Conservation (phyloP, 2,113 vertebrate species). For the Clarias gariepinus region DNA sequence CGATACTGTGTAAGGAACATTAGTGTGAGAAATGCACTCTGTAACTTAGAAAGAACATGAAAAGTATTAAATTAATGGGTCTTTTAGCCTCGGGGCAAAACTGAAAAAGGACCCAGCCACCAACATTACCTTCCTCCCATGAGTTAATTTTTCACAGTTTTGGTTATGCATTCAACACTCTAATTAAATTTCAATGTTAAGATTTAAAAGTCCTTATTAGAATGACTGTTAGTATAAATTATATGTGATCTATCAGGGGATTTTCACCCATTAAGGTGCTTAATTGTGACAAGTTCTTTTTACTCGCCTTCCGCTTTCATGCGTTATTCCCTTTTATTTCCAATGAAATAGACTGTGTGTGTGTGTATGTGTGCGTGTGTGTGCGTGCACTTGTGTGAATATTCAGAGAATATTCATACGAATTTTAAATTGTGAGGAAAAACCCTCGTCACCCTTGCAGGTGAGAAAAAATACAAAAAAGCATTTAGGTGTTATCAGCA, state of each 20-base stretch:
- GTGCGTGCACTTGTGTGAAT: slow-evolving; percentile 44
- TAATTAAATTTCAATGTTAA: slow-evolving; percentile 83
- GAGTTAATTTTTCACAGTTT: slow-evolving; percentile 80
- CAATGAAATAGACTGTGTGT: slow-evolving; percentile 60
- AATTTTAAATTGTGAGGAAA: neutral
- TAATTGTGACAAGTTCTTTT: slow-evolving; percentile 75
- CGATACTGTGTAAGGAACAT: slow-evolving; percentile 73
- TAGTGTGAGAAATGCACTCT: slow-evolving; percentile 70
- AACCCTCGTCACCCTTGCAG: slow-evolving; percentile 50
- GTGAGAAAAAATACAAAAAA: slow-evolving; percentile 21
- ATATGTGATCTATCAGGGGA: slow-evolving; percentile 73
- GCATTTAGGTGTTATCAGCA: neutral
- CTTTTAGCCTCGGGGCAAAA: slow-evolving; percentile 77
- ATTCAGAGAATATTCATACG: slow-evolving; percentile 43
- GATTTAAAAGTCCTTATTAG: slow-evolving; percentile 80
- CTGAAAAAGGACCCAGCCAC: slow-evolving; percentile 68
- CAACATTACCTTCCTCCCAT: slow-evolving; percentile 61
- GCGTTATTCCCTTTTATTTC: slow-evolving; percentile 63
- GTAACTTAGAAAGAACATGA: slow-evolving; percentile 74
- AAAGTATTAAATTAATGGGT: slow-evolving; percentile 81
- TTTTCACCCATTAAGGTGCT: slow-evolving; percentile 74
- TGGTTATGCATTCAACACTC: slow-evolving; percentile 78
- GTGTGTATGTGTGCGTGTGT: slow-evolving; percentile 24
- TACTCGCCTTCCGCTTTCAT: slow-evolving; percentile 68
- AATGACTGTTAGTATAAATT: slow-evolving; percentile 77